Percentiles rank a stretch among this genome's conserved stretches.
These are phyloP conservation scores for Phalacrocorax aristotelis DNA, from an alignment of 2,113 vertebrate species.

Conservation along the genomic window DNA sequence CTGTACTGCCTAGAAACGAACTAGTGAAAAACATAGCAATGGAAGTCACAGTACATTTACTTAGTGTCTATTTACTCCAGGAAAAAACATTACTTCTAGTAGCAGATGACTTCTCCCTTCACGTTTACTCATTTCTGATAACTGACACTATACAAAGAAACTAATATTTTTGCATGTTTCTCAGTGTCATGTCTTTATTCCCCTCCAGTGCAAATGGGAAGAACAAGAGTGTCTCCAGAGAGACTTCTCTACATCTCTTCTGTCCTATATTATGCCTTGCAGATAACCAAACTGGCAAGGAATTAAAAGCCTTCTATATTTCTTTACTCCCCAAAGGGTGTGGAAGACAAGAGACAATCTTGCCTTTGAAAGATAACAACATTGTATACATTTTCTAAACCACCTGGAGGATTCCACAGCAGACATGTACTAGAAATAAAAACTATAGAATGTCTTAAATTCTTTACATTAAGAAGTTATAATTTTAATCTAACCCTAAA, in stretches of 20 bases:
- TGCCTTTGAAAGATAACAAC: not conserved
- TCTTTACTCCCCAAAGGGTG: not conserved
- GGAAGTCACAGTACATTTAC: not conserved
- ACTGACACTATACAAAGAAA: not conserved
- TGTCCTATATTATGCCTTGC: not conserved
- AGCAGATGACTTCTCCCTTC: not conserved
- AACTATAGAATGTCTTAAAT: not conserved
- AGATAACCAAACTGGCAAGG: not conserved
- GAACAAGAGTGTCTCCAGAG: not conserved
- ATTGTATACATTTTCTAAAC: not conserved
- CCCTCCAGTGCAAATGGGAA: not conserved
- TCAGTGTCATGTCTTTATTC: not conserved
- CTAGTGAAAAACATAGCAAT: not conserved
- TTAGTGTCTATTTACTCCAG: not conserved
- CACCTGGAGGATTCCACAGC: not conserved
- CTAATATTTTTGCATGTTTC: not conserved
- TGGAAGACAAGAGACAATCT: not conserved
- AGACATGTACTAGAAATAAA: not conserved
- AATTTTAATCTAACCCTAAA: not conserved
- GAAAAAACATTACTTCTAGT: not conserved
- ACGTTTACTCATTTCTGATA: not conserved
- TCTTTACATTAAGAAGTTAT: not conserved
- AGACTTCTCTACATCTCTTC: not conserved
- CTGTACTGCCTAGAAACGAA: not conserved
- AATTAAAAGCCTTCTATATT: not conserved